phyloP scores from a whole-genome alignment of 35 echinoderm and acorn worm genomes.

The Holothuria glaberrima region DNA sequence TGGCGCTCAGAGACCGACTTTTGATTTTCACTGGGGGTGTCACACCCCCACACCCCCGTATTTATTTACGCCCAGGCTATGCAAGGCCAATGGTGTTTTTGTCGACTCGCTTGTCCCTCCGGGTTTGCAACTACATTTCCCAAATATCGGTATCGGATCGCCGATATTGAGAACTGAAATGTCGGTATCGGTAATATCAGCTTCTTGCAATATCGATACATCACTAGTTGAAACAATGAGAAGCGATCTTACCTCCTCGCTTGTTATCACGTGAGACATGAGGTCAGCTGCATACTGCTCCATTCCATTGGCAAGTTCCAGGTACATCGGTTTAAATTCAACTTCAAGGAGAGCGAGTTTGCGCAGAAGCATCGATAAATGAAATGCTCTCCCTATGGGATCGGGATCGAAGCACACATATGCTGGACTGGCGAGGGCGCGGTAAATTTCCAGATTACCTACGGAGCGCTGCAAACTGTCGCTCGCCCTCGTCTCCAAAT shows the following conservation, averaged over 20 bases:
- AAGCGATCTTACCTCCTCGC: slow-evolving; percentile 74
- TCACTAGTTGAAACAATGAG: too few relatives aligned
- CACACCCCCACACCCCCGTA: too few relatives aligned
- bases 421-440: slow-evolving; percentile 84
- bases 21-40: too few relatives aligned
- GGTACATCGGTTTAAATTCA: slow-evolving; percentile 77
- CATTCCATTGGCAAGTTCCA: slow-evolving; percentile 68
- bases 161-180: too few relatives aligned
- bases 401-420: slow-evolving; percentile 82
- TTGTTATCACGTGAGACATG: slow-evolving; percentile 51
- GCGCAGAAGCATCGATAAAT: slow-evolving; percentile 41
- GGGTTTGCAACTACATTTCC: too few relatives aligned
- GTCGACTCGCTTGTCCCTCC: too few relatives aligned
- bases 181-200: too few relatives aligned
- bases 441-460: slow-evolving; percentile 83
- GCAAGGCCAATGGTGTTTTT: too few relatives aligned
- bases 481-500: slow-evolving; percentile 13
- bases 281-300: slow-evolving; percentile 69
- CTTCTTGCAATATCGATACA: too few relatives aligned
- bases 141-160: too few relatives aligned
- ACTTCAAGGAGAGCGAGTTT: slow-evolving; percentile 61
- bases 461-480: slow-evolving; percentile 84
- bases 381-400: slow-evolving; percentile 74
- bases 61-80: too few relatives aligned
- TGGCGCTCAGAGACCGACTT: too few relatives aligned